A percentile compares a stretch with the other conserved stretches of the same genome.
Evolutionary conservation across 1,140 invertebrate genomes (phyloP).

Genomic region (Metopolophium dirhodum): DNA sequence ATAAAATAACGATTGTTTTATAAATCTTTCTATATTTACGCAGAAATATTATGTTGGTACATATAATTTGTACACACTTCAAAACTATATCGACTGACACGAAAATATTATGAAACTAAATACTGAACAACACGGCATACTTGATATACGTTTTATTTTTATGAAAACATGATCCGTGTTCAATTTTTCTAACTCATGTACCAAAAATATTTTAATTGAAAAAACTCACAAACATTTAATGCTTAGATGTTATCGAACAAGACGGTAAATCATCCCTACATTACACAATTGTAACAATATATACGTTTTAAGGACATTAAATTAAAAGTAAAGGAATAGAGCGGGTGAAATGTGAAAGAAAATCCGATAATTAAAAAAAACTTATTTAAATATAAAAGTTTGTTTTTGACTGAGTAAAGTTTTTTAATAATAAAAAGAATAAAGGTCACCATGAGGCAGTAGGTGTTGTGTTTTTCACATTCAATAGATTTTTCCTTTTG

Average conservation of each 20-base stretch:
- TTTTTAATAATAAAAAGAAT: slow-evolving; percentile 56
- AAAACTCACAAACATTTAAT: slow-evolving; percentile 15
- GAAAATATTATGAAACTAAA: not conserved
- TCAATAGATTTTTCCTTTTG: slow-evolving; percentile 43
- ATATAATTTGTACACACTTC: not conserved
- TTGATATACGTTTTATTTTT: not conserved
- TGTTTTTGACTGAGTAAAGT: slow-evolving; percentile 52
- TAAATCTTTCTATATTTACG: not conserved
- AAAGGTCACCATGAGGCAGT: slow-evolving; percentile 35
- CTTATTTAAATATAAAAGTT: slow-evolving; percentile 55
- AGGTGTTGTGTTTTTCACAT: slow-evolving; percentile 52
- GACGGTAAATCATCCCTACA: slow-evolving; percentile 30
- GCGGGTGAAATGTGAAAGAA: slow-evolving; percentile 32
- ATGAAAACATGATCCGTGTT: not conserved
- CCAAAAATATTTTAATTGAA: slow-evolving; percentile 31
- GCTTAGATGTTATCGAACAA: slow-evolving; percentile 8
- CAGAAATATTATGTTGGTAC: not conserved
- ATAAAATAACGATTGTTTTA: not conserved
- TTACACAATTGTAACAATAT: slow-evolving; percentile 21
- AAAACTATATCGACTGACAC: not conserved
- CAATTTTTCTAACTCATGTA: not conserved
- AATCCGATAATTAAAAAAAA: slow-evolving; percentile 57
- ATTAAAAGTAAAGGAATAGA: slow-evolving; percentile 16
- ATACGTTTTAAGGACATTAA: slow-evolving; percentile 42
- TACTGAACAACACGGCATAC: not conserved